Conservation (phyloP, 2,113 vertebrate species). For the Gnathonemus echidnorhynchus region DNA sequence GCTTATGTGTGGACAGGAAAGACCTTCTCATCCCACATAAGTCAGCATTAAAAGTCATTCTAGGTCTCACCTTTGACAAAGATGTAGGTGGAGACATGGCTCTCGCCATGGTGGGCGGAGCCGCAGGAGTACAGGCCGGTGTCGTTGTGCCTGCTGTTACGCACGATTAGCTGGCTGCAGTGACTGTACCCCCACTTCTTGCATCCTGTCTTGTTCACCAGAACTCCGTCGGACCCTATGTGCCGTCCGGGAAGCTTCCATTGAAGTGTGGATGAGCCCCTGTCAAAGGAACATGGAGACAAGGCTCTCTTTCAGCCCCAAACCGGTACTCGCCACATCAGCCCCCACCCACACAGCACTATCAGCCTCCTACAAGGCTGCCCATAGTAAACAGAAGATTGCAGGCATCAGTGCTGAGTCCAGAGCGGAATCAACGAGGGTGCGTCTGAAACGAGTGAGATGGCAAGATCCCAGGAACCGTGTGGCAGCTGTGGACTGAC, state of each 20-base stretch:
- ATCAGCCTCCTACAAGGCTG: background rate
- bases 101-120: conserved; percentile 22
- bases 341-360: background rate
- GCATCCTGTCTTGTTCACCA: conserved; percentile 41
- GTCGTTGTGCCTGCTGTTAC: conserved; percentile 49
- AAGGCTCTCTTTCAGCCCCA: background rate
- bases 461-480: background rate
- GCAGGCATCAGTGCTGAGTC: background rate
- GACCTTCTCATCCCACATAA: background rate
- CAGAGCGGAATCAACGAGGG: background rate
- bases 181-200: conserved; percentile 7
- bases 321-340: background rate
- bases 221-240: conserved; percentile 42
- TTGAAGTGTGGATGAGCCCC: conserved; percentile 53
- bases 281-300: conserved; percentile 36
- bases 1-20: background rate
- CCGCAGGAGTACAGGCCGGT: conserved; percentile 67
- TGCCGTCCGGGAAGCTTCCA: conserved; percentile 56
- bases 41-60: background rate
- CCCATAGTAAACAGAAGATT: background rate
- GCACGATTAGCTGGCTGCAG: conserved; percentile 65
- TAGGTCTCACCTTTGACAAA: conserved; percentile 70
- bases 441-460: background rate
- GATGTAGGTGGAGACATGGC: conserved; percentile 51
- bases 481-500: background rate